A percentile compares a stretch with the other conserved stretches of the same genome.
Conservation (phyloP, 2,797 vertebrate genomes). For the Lepilemur ruficaudatus region DNA sequence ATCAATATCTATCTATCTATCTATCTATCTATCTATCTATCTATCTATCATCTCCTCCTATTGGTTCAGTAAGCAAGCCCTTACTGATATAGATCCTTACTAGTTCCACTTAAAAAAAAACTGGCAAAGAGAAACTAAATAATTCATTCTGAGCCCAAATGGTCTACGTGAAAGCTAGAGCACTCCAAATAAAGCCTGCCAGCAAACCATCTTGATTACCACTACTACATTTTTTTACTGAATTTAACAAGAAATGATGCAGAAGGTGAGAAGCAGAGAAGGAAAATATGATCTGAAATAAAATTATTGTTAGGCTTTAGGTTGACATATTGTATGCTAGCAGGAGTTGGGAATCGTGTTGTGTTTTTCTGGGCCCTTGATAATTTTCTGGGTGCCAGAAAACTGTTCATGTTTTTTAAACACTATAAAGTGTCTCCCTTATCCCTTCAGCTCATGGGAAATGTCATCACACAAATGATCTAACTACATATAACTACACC, state of each 20-base stretch:
- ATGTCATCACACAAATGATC: conserved; percentile 70
- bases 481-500: conserved; percentile 66
- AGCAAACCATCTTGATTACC: neutral
- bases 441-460: conserved; percentile 41
- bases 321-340: conserved; percentile 61
- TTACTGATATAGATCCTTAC: neutral
- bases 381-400: conserved; percentile 67
- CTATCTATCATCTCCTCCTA: neutral
- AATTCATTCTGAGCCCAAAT: neutral
- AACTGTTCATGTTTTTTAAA: conserved; percentile 68
- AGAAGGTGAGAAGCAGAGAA: conserved; percentile 39
- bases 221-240: neutral
- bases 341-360: conserved; percentile 40
- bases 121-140: neutral
- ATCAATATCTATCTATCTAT: neutral
- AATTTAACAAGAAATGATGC: neutral
- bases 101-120: neutral
- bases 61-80: neutral
- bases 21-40: neutral
- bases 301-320: conserved; percentile 66
- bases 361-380: conserved; percentile 61
- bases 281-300: conserved; percentile 55
- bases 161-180: neutral
- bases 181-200: neutral
- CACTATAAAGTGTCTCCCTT: conserved; percentile 36